phyloP scores from a whole-genome alignment of 2,113 vertebrate genomes.

The Lontra canadensis region DNA sequence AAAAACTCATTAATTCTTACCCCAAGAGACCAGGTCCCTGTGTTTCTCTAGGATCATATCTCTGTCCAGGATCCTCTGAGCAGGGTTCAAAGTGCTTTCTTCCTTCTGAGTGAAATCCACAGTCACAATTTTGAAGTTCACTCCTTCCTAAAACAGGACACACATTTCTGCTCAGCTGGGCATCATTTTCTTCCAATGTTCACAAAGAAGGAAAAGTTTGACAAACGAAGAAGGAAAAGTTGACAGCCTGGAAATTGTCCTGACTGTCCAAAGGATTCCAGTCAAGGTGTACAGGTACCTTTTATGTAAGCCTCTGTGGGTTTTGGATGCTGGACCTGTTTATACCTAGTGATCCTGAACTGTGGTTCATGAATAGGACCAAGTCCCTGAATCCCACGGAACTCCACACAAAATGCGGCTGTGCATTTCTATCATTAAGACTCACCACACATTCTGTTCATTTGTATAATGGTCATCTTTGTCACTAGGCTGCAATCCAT shows the following conservation, averaged over 20 bases:
- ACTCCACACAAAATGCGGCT: neutral
- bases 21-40: conserved; percentile 52
- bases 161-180: conserved; percentile 27
- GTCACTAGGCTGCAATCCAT: neutral
- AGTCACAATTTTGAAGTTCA: conserved; percentile 61
- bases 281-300: neutral
- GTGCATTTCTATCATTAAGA: neutral
- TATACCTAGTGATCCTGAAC: neutral
- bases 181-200: neutral
- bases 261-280: neutral
- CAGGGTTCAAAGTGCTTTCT: conserved; percentile 1
- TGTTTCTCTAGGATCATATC: conserved; percentile 35
- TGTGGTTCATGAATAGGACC: neutral
- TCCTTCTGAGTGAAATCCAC: conserved; percentile 66
- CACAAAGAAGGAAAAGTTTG: neutral
- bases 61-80: conserved; percentile 33
- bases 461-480: neutral
- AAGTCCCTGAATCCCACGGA: neutral
- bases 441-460: neutral
- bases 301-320: neutral
- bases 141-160: conserved; percentile 66
- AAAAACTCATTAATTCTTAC: conserved; percentile 40
- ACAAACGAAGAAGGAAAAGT: neutral
- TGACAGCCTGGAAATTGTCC: neutral
- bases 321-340: neutral